Conservation (phyloP, 2,888 invertebrate genomes). For the Sinohyriopsis cumingii region DNA sequence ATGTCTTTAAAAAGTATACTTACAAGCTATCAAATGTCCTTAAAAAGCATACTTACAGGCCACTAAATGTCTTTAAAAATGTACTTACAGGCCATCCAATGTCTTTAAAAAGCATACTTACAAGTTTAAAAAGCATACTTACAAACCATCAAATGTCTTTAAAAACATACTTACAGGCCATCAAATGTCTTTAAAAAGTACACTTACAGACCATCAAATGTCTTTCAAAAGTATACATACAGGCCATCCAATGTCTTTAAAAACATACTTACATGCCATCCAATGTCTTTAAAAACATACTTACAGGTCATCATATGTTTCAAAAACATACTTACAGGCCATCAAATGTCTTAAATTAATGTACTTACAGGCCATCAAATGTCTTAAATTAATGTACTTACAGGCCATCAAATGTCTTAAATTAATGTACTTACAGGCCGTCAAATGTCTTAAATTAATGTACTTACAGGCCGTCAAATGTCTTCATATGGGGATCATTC, state of each 20-base stretch:
- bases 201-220: conserved; percentile 43
- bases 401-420: too few relatives aligned
- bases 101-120: conserved; percentile 24
- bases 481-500: conserved; percentile 63
- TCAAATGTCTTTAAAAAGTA: conserved; percentile 40
- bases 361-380: too few relatives aligned
- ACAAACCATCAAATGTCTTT: conserved; percentile 48
- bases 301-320: neutral
- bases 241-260: too few relatives aligned
- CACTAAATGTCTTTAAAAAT: too few relatives aligned
- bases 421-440: too few relatives aligned
- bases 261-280: neutral
- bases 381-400: too few relatives aligned
- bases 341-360: too few relatives aligned
- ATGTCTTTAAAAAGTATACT: too few relatives aligned
- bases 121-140: conserved; percentile 8
- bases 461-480: conserved; percentile 45
- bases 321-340: too few relatives aligned
- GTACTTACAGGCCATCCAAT: conserved; percentile 40
- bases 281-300: neutral
- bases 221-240: conserved; percentile 9
- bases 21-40: too few relatives aligned
- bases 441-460: too few relatives aligned
- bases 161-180: conserved; percentile 20
- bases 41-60: too few relatives aligned